A percentile compares a stretch with the other conserved stretches of the same genome.
phyloP scores from a whole-genome alignment of 2,797 vertebrate genomes.

The Botia kubotai region DNA sequence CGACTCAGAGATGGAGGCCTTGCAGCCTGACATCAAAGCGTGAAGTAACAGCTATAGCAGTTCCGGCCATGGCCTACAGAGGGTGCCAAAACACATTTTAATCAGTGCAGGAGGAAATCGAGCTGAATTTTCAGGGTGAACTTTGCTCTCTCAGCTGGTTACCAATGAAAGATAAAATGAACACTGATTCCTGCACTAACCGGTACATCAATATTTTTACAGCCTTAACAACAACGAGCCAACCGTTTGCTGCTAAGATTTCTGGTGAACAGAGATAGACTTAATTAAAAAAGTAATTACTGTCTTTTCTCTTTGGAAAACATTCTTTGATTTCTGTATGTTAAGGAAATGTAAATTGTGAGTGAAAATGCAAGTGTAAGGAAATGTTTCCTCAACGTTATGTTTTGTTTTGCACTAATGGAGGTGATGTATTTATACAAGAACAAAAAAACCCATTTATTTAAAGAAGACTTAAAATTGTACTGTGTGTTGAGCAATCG shows the following conservation, averaged over 20 bases:
- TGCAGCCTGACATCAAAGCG: slow-evolving; percentile 6
- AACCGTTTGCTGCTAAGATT: slow-evolving; percentile 2
- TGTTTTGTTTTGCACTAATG: slow-evolving; percentile 15
- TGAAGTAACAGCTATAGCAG: neutral
- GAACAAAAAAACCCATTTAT: neutral
- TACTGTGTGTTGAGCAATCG: neutral
- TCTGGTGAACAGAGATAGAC: neutral
- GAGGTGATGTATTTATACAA: neutral
- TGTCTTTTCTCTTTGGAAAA: neutral
- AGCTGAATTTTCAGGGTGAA: neutral
- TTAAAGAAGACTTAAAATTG: neutral
- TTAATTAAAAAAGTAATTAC: neutral
- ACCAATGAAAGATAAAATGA: neutral
- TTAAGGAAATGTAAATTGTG: neutral
- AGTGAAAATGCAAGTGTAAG: neutral
- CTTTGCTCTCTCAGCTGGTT: neutral
- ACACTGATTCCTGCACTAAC: slow-evolving; percentile 7
- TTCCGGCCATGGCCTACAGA: neutral
- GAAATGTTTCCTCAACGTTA: neutral
- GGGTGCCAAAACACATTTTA: neutral
- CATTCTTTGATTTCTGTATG: neutral
- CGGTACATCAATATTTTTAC: neutral
- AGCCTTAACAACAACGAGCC: neutral
- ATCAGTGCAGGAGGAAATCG: neutral
- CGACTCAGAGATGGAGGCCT: slow-evolving; percentile 25